Base-by-base conservation (phyloP, 2,888 invertebrate species). In the Isoperla grammatica region DNA sequence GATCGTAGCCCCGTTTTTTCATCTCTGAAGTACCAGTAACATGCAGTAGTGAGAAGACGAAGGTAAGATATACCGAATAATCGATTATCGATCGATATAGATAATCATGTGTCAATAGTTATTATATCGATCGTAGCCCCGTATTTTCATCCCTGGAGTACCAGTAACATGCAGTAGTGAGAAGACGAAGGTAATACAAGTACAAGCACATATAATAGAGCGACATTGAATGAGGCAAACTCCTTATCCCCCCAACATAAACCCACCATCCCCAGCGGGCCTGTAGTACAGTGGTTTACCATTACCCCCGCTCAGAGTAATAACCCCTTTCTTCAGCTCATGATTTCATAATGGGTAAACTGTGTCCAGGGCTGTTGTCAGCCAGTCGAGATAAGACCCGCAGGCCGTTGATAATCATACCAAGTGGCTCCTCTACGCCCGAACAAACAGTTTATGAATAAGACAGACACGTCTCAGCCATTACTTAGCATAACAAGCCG, bases 371-470 rank as follows among this genome's bases (percentile, higher is more conserved):
- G 8, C 9, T 3, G 49, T 40, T 40, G 6, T 40, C 15, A 4
- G 11, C 42, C 6, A 9, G 11, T 11, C 42, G 15, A 29, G 42
- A 50, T 20, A 50, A 50, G 22, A 50, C 22, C 29, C 49, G 3
- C 12, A 23, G 29, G 49, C 49, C 49, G 22, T 6, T 12, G 45
- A 45, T 45, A 45, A 45, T 20, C 22, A 22, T 12, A 19, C 12
- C 17, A 20, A 48, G 48, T 20, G 19, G 12, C 2, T 12, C 6
- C 4, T 50, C 15, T n/a, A n/a, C n/a, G n/a, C n/a, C 15, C 15
- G 35, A 50, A 35, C 29, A 22, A 50, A 50, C 49, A 50, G 11
- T 20, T 50, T 29, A 35, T 35, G 49, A 50, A 50, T 50, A 53
- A 53, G 53, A 11, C 9, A n/a, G 39, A 39, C 53, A 53, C 53